These are phyloP conservation scores for Leptopilina boulardi DNA, from an alignment of 1,140 invertebrate species.

Conservation along the genomic window DNA sequence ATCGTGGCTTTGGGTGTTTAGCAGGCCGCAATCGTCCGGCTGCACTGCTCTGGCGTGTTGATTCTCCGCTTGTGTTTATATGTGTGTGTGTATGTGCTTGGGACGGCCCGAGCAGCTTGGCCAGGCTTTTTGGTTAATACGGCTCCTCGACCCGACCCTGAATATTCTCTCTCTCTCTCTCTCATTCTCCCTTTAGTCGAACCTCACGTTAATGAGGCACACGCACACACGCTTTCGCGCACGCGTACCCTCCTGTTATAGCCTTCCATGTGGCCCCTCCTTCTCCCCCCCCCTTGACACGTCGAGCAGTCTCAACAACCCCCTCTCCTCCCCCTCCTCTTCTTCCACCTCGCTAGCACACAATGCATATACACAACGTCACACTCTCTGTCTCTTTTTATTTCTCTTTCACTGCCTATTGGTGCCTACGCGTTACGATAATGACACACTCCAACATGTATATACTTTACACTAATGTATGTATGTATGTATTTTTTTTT, in stretches of 20 bases:
- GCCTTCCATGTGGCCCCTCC: constrained; percentile 42
- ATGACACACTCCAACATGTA: constrained; percentile 70
- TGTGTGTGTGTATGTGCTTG: constrained; percentile 25
- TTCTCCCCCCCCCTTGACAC: constrained; percentile 32
- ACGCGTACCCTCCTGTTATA: constrained; percentile 62
- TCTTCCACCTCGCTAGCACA: constrained; percentile 52
- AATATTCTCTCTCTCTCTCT: constrained; percentile 42
- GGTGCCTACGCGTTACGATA: constrained; percentile 68
- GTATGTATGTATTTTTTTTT: constrained; percentile 34
- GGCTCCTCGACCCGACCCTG: constrained; percentile 43
- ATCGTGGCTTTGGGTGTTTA: constrained; percentile 69
- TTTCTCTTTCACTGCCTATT: no score
- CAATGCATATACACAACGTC: constrained; percentile 64
- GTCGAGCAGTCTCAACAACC: constrained; percentile 44
- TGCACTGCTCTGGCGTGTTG: constrained; percentile 62
- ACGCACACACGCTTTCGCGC: constrained; percentile 68
- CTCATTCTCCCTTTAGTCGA: constrained; percentile 53
- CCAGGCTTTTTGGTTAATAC: constrained; percentile 48
- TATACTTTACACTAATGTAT: no score
- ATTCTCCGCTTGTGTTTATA: constrained; percentile 47
- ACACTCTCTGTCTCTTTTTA: no score
- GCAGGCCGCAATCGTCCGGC: constrained; percentile 65
- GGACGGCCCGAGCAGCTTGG: constrained; percentile 40
- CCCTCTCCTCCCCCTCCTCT: constrained; percentile 41
- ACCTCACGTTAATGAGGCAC: constrained; percentile 69